phyloP scores from a whole-genome alignment of 2,888 invertebrate genomes.

The Macropis europaea region DNA sequence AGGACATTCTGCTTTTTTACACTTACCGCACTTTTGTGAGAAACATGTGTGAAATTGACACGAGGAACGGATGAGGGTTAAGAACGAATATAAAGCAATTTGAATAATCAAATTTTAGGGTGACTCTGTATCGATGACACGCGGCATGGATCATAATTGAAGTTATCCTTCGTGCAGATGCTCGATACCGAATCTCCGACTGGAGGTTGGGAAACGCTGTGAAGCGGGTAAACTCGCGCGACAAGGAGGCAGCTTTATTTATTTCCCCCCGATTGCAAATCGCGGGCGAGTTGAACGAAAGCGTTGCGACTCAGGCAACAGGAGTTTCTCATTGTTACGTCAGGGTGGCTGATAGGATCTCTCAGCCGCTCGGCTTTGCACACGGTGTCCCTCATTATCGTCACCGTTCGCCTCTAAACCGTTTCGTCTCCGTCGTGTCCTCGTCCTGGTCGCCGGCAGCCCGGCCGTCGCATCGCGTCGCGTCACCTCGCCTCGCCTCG shows the following conservation, averaged over 20 bases:
- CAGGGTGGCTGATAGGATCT: constrained; percentile 69
- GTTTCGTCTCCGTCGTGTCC: constrained; percentile 57
- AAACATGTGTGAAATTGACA: too few species aligned
- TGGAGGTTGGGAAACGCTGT: constrained; percentile 22
- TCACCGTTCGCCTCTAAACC: constrained; percentile 61
- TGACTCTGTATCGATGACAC: too few species aligned
- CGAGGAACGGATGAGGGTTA: too few species aligned
- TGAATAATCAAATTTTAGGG: too few species aligned
- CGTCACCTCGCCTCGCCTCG: too few species aligned
- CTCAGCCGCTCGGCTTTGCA: constrained; percentile 62
- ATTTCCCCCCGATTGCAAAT: constrained; percentile 57
- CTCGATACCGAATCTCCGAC: background rate
- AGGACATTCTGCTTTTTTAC: too few species aligned
- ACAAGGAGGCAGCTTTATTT: constrained; percentile 57
- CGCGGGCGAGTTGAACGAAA: constrained; percentile 71
- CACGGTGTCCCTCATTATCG: constrained; percentile 71
- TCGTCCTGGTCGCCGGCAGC: constrained; percentile 48
- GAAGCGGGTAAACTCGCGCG: constrained; percentile 30
- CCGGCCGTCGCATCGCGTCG: background rate
- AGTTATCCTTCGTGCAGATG: too few species aligned
- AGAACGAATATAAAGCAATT: too few species aligned
- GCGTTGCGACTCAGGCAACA: constrained; percentile 66
- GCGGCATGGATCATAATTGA: too few species aligned
- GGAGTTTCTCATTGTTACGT: constrained; percentile 77
- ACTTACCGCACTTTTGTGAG: too few species aligned